phyloP scores from a whole-genome alignment of 2,797 vertebrate species.

The Paedocypris micromegethes region DNA sequence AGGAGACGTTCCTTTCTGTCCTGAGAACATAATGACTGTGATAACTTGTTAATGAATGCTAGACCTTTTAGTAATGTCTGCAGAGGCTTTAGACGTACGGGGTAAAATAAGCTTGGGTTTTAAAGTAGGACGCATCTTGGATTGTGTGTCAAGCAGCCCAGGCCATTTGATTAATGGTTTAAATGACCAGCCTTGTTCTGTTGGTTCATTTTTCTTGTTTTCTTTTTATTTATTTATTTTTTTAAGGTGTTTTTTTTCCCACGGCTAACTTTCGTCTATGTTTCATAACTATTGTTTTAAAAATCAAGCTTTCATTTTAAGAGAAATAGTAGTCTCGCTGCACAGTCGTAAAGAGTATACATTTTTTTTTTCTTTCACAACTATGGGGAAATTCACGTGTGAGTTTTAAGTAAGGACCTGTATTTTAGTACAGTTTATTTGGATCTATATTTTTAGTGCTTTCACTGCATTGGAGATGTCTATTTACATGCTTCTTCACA shows the following conservation, averaged over 20 bases:
- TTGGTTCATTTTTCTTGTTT: slow-evolving; percentile 16
- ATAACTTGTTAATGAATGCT: slow-evolving; percentile 51
- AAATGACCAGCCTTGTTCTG: slow-evolving; percentile 27
- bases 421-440: background rate
- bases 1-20: slow-evolving; percentile 38
- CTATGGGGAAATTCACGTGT: background rate
- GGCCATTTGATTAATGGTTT: slow-evolving; percentile 23
- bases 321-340: too few species aligned
- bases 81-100: slow-evolving; percentile 17
- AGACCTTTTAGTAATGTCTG: slow-evolving; percentile 25
- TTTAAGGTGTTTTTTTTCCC: too few species aligned
- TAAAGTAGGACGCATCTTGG: slow-evolving; percentile 33
- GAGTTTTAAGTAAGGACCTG: background rate
- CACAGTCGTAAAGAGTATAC: too few species aligned
- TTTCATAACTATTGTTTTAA: too few species aligned
- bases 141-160: slow-evolving; percentile 30
- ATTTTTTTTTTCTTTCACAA: too few species aligned
- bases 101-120: background rate
- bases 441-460: background rate
- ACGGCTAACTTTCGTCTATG: too few species aligned
- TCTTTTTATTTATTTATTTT: slow-evolving; percentile 25
- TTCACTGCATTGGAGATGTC: slow-evolving; percentile 29
- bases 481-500: slow-evolving; percentile 4
- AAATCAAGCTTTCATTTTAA: too few species aligned
- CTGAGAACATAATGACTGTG: slow-evolving; percentile 46